Percentiles rank a stretch among this genome's conserved stretches.
Conservation (phyloP, 1,140 invertebrate genomes). For the Drosophila navojoa region DNA sequence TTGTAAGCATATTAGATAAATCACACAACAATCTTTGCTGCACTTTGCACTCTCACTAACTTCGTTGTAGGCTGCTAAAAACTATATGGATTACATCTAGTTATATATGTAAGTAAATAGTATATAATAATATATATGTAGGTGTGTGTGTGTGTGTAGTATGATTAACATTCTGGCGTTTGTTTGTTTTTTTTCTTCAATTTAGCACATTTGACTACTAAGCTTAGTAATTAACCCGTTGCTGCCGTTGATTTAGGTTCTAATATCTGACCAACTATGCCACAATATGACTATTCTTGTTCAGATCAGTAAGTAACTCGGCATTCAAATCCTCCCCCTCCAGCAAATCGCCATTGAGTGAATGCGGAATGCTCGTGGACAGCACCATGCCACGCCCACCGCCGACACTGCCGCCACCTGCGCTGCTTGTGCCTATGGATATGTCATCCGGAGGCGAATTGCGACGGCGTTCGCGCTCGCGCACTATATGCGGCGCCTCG, state of each 20-base stretch:
- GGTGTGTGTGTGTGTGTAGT: constrained; percentile 25
- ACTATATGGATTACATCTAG: constrained; percentile 53
- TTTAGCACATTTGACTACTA: constrained; percentile 76
- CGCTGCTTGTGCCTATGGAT: constrained; percentile 54
- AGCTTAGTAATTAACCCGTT: constrained; percentile 71
- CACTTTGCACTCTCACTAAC: constrained; percentile 51
- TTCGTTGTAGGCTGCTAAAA: constrained; percentile 73
- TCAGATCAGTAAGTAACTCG: constrained; percentile 79
- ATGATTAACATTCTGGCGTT: constrained; percentile 56
- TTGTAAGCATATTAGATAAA: constrained; percentile 70
- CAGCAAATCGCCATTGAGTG: constrained; percentile 77
- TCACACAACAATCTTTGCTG: constrained; percentile 70
- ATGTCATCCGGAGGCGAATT: constrained; percentile 74
- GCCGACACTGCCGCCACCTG: constrained; percentile 8
- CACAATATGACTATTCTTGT: constrained; percentile 83
- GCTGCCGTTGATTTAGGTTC: constrained; percentile 23
- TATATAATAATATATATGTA: constrained; percentile 27
- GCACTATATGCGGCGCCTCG: constrained; percentile 91
- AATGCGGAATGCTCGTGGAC: constrained; percentile 72
- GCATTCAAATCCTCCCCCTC: constrained; percentile 76
- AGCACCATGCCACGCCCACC: constrained; percentile 65
- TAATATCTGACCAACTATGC: constrained; percentile 59
- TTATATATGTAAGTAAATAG: constrained; percentile 36
- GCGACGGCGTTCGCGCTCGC: constrained; percentile 74
- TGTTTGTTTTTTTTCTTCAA: constrained; percentile 9